Conservation (phyloP, 2,113 vertebrate species). For the Cynopterus brachyotis region DNA sequence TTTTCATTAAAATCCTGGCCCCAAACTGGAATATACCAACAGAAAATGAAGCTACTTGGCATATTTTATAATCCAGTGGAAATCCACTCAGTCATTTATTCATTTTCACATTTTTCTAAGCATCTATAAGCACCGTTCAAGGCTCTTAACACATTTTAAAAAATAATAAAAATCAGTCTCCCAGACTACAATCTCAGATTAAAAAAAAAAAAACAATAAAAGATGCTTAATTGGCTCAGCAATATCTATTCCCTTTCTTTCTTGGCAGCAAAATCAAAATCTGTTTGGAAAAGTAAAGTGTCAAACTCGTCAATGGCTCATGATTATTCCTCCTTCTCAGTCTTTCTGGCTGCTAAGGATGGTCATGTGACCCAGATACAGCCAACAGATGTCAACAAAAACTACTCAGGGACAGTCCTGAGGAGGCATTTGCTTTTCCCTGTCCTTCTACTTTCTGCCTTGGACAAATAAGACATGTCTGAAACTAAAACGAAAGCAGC, state of each 20-base stretch:
- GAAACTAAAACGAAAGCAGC: background rate
- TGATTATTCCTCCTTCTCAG: background rate
- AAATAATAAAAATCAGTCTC: background rate
- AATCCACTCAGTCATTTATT: background rate
- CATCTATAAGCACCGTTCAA: background rate
- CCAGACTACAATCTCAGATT: background rate
- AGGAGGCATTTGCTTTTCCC: background rate
- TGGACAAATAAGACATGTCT: background rate
- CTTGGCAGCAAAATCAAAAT: background rate
- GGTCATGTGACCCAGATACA: background rate
- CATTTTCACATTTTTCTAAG: background rate
- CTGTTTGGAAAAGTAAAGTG: background rate
- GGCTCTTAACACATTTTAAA: background rate
- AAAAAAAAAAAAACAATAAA: background rate
- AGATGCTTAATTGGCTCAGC: background rate
- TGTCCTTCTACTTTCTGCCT: background rate
- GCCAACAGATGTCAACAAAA: background rate
- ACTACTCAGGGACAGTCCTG: background rate
- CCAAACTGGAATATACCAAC: background rate
- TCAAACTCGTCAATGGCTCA: background rate
- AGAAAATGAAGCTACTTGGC: background rate
- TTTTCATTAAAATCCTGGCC: constrained; percentile 30
- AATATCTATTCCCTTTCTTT: background rate
- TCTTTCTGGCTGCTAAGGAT: background rate
- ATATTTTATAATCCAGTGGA: constrained; percentile 31